Percentiles rank a stretch among this genome's conserved stretches.
Conservation (phyloP, 2,888 invertebrate genomes). For the Halictus quadricinctus region DNA sequence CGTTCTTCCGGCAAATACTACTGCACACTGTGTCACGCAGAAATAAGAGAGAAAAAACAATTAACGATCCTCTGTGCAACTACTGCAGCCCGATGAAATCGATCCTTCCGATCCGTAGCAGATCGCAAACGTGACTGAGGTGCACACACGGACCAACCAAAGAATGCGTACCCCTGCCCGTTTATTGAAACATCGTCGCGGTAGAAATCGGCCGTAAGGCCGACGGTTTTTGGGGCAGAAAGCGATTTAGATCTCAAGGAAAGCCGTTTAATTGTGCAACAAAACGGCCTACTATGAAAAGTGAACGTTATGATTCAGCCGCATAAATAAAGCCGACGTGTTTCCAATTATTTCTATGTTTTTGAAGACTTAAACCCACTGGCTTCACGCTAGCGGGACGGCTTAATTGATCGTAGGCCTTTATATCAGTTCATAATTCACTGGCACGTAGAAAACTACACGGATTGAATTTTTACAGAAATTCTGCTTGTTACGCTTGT, state of each 20-base stretch:
- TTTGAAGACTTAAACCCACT: background rate
- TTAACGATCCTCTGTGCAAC: background rate
- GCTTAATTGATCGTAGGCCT: background rate
- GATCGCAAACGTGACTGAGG: conserved; percentile 64
- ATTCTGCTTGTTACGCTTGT: background rate
- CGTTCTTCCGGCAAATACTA: background rate
- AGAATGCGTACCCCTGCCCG: conserved; percentile 38
- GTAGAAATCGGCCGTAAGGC: conserved; percentile 50
- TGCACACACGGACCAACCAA: conserved; percentile 25
- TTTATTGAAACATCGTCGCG: conserved; percentile 33
- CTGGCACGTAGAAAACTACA: background rate
- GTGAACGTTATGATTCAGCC: background rate
- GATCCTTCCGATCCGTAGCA: conserved; percentile 51
- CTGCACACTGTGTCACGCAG: background rate
- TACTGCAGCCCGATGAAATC: conserved; percentile 51
- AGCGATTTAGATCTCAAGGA: conserved; percentile 18
- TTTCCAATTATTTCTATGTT: background rate
- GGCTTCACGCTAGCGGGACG: background rate
- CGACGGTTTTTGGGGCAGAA: conserved; percentile 38
- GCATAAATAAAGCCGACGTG: background rate
- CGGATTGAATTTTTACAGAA: background rate
- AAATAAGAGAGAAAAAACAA: background rate
- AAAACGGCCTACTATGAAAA: background rate
- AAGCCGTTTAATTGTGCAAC: conserved; percentile 14
- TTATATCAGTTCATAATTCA: background rate